These are phyloP conservation scores for Crotalus adamanteus DNA, from an alignment of 2,797 vertebrate genomes.

Conservation along the genomic window DNA sequence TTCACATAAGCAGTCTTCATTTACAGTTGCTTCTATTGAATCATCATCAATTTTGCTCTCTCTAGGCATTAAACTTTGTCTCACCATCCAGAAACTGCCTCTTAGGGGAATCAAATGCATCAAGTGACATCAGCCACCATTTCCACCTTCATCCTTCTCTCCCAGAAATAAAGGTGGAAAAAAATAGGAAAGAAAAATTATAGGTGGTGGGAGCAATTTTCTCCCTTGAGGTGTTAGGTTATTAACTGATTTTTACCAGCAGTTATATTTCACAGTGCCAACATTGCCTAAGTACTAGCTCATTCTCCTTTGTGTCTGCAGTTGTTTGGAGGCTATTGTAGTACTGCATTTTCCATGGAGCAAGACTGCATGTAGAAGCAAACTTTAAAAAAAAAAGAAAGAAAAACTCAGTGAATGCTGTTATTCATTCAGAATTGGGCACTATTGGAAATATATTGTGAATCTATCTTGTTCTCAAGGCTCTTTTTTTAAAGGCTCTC, in stretches of 20 bases:
- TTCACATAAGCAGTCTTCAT: background rate
- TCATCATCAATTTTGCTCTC: background rate
- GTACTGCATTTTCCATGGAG: background rate
- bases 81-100: background rate
- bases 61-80: background rate
- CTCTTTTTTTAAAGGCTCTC: slow-evolving; percentile 45
- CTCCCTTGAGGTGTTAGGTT: background rate
- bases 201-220: background rate
- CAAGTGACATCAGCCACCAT: background rate
- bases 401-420: background rate
- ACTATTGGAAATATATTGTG: slow-evolving; percentile 37
- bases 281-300: background rate
- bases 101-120: background rate
- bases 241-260: background rate
- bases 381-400: background rate
- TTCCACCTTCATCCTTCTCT: too few relatives aligned
- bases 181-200: background rate
- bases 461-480: slow-evolving; percentile 48
- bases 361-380: background rate
- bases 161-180: background rate
- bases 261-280: background rate
- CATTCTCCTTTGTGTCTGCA: background rate
- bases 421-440: slow-evolving; percentile 39
- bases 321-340: slow-evolving; percentile 29
- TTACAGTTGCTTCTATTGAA: background rate